A percentile compares a stretch with the other conserved stretches of the same genome.
phyloP scores from a whole-genome alignment of 2,888 invertebrate species.

The Magallana nippona region DNA sequence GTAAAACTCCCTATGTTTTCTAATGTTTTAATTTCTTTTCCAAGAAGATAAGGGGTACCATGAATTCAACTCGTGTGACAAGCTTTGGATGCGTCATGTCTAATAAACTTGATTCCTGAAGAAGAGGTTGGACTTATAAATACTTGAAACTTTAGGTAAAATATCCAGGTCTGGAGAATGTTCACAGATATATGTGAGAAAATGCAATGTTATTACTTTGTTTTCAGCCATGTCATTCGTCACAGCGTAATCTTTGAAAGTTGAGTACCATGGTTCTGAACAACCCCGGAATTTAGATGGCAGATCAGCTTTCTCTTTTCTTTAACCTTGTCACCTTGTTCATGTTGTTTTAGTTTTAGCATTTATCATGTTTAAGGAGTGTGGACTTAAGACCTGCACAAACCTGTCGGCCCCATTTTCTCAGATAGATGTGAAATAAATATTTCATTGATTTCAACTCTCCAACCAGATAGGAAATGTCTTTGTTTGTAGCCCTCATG shows the following conservation, averaged over 20 bases:
- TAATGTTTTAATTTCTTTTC: not conserved
- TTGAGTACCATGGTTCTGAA: constrained; percentile 11
- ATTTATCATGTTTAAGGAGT: constrained; percentile 15
- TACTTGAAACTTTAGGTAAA: not conserved
- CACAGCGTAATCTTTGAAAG: not conserved
- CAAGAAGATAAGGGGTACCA: not conserved
- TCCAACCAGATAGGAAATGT: not conserved
- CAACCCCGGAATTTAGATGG: constrained; percentile 17
- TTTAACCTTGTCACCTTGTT: constrained; percentile 25
- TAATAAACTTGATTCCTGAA: constrained; percentile 9
- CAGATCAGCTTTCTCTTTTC: constrained; percentile 27
- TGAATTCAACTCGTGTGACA: not conserved
- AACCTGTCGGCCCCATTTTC: not conserved
- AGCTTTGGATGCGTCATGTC: not conserved
- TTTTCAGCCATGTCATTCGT: constrained; percentile 8
- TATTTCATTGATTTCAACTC: constrained; percentile 21
- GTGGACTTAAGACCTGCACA: constrained; percentile 13
- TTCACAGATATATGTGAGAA: constrained; percentile 23
- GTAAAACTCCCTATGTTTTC: not conserved
- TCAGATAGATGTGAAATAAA: constrained; percentile 24
- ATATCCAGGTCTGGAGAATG: not conserved
- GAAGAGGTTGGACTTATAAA: not conserved
- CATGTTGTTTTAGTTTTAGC: constrained; percentile 30
- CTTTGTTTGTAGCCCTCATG: not conserved
- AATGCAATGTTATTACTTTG: constrained; percentile 4